These are phyloP conservation scores for Tetramorium alpestre DNA, from an alignment of 1,140 invertebrate species.

Conservation along the genomic window DNA sequence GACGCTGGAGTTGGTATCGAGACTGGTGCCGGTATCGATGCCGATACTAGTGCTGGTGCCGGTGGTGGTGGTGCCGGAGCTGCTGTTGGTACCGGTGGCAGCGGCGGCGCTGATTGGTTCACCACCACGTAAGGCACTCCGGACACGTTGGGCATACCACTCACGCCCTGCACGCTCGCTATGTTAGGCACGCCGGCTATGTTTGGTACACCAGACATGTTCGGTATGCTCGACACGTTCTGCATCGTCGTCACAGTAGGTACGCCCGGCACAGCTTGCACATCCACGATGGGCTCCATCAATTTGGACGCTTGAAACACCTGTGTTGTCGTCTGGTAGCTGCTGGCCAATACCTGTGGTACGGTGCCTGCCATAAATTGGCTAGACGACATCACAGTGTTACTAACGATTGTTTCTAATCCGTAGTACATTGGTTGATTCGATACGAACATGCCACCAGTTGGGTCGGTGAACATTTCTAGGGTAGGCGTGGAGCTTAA, in stretches of 20 bases:
- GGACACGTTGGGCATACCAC: constrained; percentile 89
- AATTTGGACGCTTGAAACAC: constrained; percentile 92
- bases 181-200: constrained; percentile 82
- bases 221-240: constrained; percentile 69
- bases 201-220: constrained; percentile 62
- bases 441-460: constrained; percentile 89
- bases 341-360: constrained; percentile 91
- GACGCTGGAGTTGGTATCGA: background rate
- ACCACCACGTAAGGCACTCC: constrained; percentile 71
- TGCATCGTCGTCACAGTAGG: constrained; percentile 84
- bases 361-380: constrained; percentile 92
- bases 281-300: constrained; percentile 91
- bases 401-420: constrained; percentile 93
- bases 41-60: background rate
- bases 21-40: background rate
- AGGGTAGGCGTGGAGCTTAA: constrained; percentile 89
- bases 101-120: constrained; percentile 21
- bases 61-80: constrained; percentile 37
- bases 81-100: background rate
- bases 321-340: constrained; percentile 93
- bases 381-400: constrained; percentile 94
- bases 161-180: constrained; percentile 79
- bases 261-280: constrained; percentile 76
- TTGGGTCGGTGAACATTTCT: constrained; percentile 90
- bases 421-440: constrained; percentile 93